Evolutionary conservation across 2,888 invertebrate genomes (phyloP).

Genomic region (Dolomedes plantarius): DNA sequence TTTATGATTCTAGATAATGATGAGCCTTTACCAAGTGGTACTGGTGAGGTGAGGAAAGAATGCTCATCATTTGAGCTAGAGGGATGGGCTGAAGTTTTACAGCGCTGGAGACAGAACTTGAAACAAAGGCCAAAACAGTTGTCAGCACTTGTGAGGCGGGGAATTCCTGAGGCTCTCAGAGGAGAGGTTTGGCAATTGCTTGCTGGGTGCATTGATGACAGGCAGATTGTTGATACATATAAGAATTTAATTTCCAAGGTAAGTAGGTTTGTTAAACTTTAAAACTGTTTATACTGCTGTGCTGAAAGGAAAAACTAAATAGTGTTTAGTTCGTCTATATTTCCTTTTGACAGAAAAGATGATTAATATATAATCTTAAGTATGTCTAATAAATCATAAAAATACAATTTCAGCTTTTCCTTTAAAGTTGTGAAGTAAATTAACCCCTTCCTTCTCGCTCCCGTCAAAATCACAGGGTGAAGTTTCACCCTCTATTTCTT

Average conservation of each 20-base stretch:
- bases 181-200: slow-evolving; percentile 98
- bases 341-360: background rate
- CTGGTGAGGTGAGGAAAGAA: slow-evolving; percentile 97
- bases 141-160: slow-evolving; percentile 85
- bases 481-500: too few relatives aligned
- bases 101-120: slow-evolving; percentile 77
- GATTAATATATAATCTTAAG: background rate
- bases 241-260: slow-evolving; percentile 94
- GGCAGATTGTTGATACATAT: slow-evolving; percentile 92
- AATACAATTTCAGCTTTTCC: too few relatives aligned
- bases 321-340: background rate
- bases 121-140: slow-evolving; percentile 86
- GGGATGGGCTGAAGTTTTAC: slow-evolving; percentile 90
- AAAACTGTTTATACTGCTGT: too few relatives aligned
- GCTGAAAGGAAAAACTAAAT: too few relatives aligned
- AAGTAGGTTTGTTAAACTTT: too few relatives aligned
- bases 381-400: too few relatives aligned
- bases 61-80: slow-evolving; percentile 94
- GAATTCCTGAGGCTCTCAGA: slow-evolving; percentile 96
- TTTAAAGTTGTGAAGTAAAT: too few relatives aligned
- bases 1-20: slow-evolving; percentile 77
- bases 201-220: slow-evolving; percentile 87
- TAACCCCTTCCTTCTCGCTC: too few relatives aligned
- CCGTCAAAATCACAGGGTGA: too few relatives aligned
- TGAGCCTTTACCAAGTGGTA: slow-evolving; percentile 83